A percentile compares a stretch with the other conserved stretches of the same genome.
phyloP scores from a whole-genome alignment of 2,113 vertebrate species.

The Anhinga anhinga region DNA sequence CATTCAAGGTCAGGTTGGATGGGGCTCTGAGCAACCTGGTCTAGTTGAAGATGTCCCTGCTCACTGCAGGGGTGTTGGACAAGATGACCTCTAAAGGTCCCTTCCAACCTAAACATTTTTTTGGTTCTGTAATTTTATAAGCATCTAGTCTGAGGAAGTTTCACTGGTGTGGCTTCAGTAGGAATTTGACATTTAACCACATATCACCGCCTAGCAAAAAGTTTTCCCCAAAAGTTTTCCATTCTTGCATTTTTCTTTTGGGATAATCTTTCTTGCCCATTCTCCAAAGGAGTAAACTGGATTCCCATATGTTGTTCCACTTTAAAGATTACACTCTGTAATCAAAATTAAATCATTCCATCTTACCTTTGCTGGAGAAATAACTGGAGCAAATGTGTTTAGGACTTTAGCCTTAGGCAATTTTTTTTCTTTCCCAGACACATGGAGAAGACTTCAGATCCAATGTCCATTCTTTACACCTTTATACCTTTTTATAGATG shows the following conservation, averaged over 20 bases:
- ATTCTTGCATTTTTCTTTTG: not conserved
- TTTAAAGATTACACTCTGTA: not conserved
- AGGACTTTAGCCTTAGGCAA: not conserved
- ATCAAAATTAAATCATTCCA: not conserved
- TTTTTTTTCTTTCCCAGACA: not conserved
- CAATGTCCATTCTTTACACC: not conserved
- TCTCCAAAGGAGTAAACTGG: not conserved
- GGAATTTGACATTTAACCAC: not conserved
- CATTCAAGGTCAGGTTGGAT: too few species aligned
- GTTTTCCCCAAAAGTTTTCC: not conserved
- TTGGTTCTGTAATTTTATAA: not conserved
- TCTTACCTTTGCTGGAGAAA: not conserved
- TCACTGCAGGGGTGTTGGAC: too few species aligned
- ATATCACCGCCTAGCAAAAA: not conserved
- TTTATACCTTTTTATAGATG: not conserved
- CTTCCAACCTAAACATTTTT: too few species aligned
- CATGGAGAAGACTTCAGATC: not conserved
- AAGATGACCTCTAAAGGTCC: too few species aligned
- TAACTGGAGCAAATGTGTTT: not conserved
- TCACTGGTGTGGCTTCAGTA: not conserved
- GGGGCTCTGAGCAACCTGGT: too few species aligned
- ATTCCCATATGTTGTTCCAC: not conserved
- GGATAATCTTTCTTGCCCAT: not conserved
- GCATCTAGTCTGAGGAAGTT: not conserved
- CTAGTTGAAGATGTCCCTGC: too few species aligned